These are phyloP conservation scores for Myrmophylax atrothorax DNA, from an alignment of 2,113 vertebrate genomes.

Conservation along the genomic window DNA sequence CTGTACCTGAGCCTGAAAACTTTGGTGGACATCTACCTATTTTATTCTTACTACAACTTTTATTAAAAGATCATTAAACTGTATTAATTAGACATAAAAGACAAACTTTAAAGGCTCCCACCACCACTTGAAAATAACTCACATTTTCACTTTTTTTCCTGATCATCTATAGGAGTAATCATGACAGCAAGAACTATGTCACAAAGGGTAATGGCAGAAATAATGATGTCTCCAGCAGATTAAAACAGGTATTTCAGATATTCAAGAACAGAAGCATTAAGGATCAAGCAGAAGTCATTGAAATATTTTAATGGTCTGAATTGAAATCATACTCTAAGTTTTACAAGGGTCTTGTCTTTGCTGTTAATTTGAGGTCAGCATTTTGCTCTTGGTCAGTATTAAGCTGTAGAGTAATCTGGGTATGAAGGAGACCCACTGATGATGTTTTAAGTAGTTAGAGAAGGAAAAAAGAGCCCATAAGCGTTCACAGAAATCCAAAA, in stretches of 20 bases:
- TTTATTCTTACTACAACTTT: neutral
- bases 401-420: neutral
- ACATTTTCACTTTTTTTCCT: neutral
- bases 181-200: neutral
- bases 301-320: neutral
- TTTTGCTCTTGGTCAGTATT: neutral
- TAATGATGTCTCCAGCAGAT: neutral
- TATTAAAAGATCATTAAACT: neutral
- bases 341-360: neutral
- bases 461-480: neutral
- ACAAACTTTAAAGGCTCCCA: neutral
- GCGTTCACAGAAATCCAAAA: neutral
- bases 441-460: neutral
- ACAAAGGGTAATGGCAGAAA: neutral
- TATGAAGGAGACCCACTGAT: neutral
- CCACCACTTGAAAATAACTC: neutral
- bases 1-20: neutral
- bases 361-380: neutral
- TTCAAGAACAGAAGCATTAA: neutral
- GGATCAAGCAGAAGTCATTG: neutral
- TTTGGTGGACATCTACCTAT: neutral
- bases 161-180: neutral
- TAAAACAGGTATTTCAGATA: neutral
- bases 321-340: neutral
- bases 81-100: neutral